phyloP scores from a whole-genome alignment of 2,888 invertebrate genomes.

The Andrena fulva region DNA sequence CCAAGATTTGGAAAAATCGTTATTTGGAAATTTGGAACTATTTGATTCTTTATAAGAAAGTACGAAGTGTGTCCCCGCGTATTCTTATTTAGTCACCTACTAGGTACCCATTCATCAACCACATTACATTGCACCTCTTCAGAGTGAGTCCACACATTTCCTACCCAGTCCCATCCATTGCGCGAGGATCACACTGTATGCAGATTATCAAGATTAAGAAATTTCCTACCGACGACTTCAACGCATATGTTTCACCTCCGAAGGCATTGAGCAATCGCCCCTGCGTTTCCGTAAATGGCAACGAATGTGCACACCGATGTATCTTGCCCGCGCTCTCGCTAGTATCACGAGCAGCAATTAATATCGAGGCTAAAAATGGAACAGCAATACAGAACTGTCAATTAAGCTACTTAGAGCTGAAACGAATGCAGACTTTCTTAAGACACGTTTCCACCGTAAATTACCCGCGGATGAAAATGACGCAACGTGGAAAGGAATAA shows the following conservation, averaged over 20 bases:
- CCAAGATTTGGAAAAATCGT: no score
- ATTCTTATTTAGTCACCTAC: no score
- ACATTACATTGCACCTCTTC: no score
- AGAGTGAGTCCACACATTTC: no score
- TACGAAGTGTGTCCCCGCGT: no score
- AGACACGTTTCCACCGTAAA: background rate
- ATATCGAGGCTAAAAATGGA: constrained; percentile 29
- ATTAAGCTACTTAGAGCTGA: constrained; percentile 1
- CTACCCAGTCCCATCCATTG: background rate
- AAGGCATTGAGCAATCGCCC: constrained; percentile 13
- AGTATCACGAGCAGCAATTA: constrained; percentile 32
- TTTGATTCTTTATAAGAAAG: no score
- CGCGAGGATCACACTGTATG: background rate
- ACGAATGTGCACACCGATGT: constrained; percentile 26
- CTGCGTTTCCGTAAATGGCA: constrained; percentile 33
- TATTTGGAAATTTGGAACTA: no score
- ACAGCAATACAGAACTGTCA: constrained; percentile 12
- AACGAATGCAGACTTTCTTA: background rate
- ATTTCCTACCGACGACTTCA: constrained; percentile 19
- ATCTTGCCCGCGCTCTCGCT: constrained; percentile 11
- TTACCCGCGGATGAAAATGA: background rate
- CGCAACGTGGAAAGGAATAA: background rate
- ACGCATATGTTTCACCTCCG: background rate
- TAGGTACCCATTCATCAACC: no score
- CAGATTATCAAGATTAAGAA: constrained; percentile 22